Evolutionary conservation across 2,113 vertebrate genomes (phyloP).

Genomic region (Recurvirostra avosetta): DNA sequence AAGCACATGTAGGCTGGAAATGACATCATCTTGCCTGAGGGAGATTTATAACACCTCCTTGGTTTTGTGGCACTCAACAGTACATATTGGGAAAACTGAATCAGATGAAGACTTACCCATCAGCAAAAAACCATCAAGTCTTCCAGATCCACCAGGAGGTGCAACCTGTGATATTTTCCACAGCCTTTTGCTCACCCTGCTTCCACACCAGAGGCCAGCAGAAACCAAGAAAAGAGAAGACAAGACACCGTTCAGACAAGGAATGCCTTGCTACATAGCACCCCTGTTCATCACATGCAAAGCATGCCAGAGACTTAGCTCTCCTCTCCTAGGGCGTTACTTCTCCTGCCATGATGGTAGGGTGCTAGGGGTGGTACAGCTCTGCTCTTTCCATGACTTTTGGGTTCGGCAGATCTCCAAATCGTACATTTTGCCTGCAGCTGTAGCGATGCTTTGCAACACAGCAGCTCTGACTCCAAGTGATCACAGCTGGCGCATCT

Average conservation of each 20-base stretch:
- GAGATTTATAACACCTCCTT: not conserved
- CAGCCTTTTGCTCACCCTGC: not conserved
- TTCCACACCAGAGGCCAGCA: not conserved
- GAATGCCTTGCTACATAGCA: rapidly evolving
- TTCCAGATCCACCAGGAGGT: not conserved
- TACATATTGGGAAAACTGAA: not conserved
- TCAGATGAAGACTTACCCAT: not conserved
- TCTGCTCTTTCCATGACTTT: not conserved
- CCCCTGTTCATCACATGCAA: not conserved
- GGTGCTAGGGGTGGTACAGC: not conserved
- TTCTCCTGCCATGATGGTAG: rapidly evolving
- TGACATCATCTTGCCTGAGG: not conserved
- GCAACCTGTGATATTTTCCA: not conserved
- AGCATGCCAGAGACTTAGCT: not conserved
- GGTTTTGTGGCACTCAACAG: not conserved
- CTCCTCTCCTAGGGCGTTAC: not conserved
- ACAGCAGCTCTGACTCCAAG: constrained; percentile 11
- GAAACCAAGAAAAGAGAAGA: not conserved
- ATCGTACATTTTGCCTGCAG: constrained; percentile 11
- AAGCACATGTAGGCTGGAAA: not conserved
- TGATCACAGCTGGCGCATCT: constrained; percentile 40
- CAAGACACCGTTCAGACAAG: not conserved
- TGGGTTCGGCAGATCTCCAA: not conserved
- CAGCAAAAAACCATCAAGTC: not conserved
- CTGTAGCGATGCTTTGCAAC: constrained; percentile 6